Percentiles rank a stretch among this genome's conserved stretches.
phyloP scores from a whole-genome alignment of 2,888 invertebrate species.

The Ophion costatus region DNA sequence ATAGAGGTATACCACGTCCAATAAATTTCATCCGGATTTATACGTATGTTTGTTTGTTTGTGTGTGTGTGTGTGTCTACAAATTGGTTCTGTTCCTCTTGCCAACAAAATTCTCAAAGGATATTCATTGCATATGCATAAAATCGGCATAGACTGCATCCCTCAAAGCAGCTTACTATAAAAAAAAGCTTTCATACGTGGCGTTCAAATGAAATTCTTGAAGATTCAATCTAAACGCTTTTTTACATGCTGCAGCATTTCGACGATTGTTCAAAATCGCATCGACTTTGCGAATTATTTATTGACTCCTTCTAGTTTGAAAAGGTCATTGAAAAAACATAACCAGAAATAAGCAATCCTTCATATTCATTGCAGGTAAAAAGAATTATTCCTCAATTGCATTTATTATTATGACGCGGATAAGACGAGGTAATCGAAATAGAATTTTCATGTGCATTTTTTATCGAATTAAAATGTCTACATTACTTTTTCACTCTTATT shows the following conservation, averaged over 20 bases:
- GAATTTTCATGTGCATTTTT: too few relatives aligned
- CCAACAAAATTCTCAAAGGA: conserved; percentile 41
- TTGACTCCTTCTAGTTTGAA: neutral
- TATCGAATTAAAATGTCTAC: neutral
- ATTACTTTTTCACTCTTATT: neutral
- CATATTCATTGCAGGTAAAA: neutral
- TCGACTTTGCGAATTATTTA: neutral
- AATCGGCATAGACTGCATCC: conserved; percentile 28
- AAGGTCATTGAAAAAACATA: neutral
- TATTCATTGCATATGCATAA: conserved; percentile 56
- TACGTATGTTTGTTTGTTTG: neutral
- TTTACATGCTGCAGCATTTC: neutral
- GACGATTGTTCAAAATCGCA: neutral
- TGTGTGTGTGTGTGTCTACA: conserved; percentile 31
- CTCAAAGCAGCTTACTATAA: neutral
- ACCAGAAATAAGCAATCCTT: neutral
- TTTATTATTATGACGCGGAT: neutral
- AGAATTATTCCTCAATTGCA: neutral
- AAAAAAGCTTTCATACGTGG: neutral
- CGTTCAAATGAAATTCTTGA: neutral
- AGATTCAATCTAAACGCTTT: neutral
- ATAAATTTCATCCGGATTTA: conserved; percentile 37
- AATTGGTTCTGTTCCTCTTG: conserved; percentile 50
- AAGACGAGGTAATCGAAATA: too few relatives aligned
- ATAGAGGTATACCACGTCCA: conserved; percentile 39